Percentiles rank a stretch among this genome's conserved stretches.
These are phyloP conservation scores for Diabrotica balteata DNA, from an alignment of 2,888 invertebrate genomes.

Conservation along the genomic window DNA sequence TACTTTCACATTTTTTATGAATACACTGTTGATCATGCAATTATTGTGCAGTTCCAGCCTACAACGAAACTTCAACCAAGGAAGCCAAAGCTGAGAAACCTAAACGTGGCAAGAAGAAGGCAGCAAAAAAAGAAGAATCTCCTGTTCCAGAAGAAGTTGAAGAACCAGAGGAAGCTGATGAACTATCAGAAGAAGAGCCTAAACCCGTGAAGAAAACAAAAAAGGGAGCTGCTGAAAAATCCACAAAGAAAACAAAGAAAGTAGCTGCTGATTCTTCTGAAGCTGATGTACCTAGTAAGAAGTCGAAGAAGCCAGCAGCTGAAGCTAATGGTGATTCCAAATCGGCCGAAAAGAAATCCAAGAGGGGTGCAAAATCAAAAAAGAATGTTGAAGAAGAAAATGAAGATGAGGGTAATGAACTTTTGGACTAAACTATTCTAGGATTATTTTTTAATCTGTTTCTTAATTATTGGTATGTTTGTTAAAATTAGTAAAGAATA, in stretches of 20 bases:
- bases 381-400: conserved; percentile 31
- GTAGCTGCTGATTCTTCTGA: not conserved
- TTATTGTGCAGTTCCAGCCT: too few relatives aligned
- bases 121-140: conserved; percentile 9
- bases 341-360: conserved; percentile 26
- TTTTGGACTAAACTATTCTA: too few relatives aligned
- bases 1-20: too few relatives aligned
- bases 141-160: conserved; percentile 43
- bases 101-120: not conserved
- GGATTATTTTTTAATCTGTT: too few relatives aligned
- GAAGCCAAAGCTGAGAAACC: not conserved
- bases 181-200: not conserved
- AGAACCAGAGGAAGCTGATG: not conserved
- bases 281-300: not conserved
- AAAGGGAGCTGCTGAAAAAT: conserved; percentile 40
- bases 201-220: conserved; percentile 34
- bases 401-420: conserved; percentile 41
- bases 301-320: conserved; percentile 47
- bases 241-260: not conserved
- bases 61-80: not conserved
- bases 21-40: too few relatives aligned
- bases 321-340: not conserved
- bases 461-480: too few relatives aligned
- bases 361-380: conserved; percentile 39
- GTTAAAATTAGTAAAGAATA: too few relatives aligned